Evolutionary conservation across 1,140 invertebrate species (phyloP), one percentile per base, ranked within the genome.

Genomic region (Ridgeia piscesae): DNA sequence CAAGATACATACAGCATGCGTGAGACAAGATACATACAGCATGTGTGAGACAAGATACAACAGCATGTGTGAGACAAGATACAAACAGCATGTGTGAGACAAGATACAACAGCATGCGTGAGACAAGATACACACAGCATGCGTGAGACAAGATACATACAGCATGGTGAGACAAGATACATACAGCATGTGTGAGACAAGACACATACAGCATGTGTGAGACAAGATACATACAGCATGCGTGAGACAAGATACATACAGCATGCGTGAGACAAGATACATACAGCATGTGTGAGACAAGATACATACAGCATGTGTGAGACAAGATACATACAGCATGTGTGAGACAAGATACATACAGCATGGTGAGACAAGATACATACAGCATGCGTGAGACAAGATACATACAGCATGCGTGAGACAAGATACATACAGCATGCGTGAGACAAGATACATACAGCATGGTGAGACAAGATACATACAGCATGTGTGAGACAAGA

Each of bases 401-500:
- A n/a, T n/a, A n/a, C n/a, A n/a, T n/a, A n/a, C n/a, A n/a, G n/a
- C n/a, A 42, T 42, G 42, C 11, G 11, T 11, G 11, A 42, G 42
- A 42, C 42, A 4, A n/a, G 42, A 33, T 92, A 88, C 92, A 92
- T 77, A 98, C 98, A 92, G 98, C 97, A 97, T 97, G 98, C 33
- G 98, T 98, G 1, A 99, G 96, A 42, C 11, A 11, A n/a, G n/a
- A n/a, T n/a, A n/a, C n/a, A n/a, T n/a, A n/a, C n/a, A n/a, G n/a
- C n/a, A n/a, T n/a, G 4, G 11, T 11, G 11, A 42, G 42, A 42
- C 42, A 4, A n/a, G 42, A 33, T 92, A 88, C 92, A 92, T 77
- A 98, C 98, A 92, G 98, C 97, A 97, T 97, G 98, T 33, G 98
- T 98, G 1, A 99, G 96, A n/a, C n/a, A n/a, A n/a, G n/a, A n/a